Evolutionary conservation across 2,797 vertebrate species (phyloP), one percentile per base, ranked within the genome.

Genomic region (Capromys pilorides): DNA sequence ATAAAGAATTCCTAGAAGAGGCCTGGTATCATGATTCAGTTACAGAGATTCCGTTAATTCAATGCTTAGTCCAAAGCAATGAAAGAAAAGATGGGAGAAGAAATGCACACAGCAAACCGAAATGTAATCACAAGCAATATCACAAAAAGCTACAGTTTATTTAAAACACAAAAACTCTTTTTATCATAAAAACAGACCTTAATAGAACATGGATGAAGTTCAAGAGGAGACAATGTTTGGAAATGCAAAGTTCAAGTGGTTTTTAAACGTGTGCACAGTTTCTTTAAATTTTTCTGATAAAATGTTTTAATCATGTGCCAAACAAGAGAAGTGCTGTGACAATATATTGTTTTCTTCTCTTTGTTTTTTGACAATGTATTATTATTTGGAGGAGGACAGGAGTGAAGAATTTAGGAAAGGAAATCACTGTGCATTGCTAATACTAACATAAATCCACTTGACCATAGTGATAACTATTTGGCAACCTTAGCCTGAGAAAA

Each of bases 331-430:
- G 36, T 6, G 31, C 19, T 73, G 41, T 83, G 18, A 51, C 75
- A 14, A 31, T 14, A 8, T 33, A 9, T 6, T 51, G 12, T 3
- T 77, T 26, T 24, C 26, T 9, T 11, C 10, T n/a, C 33, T 16
- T 33, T 16, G 33, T 66, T 66, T 33, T 66, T 66, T 73, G 16
- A 64, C 62, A 14, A n/a, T 13, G 7, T 49, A 9, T 6, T 51
- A 16, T 2, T 78, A 19, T 83, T 28, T n/a, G 0, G 7, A 0
- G 4, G 10, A 64, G 8, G 2, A 4, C 14, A 12, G 0, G 1
- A 4, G 9, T 2, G 24, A 4, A 22, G 16, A 83, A 67, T 11
- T 61, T 51, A 71, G 14, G 6, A 8, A 57, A 69, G 13, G 5
- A 49, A 49, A 51, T 83, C 41, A 71, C 4, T 5, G 3, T 57